Conservation (phyloP, 2,113 vertebrate genomes). For the Bujurquina vittata region DNA sequence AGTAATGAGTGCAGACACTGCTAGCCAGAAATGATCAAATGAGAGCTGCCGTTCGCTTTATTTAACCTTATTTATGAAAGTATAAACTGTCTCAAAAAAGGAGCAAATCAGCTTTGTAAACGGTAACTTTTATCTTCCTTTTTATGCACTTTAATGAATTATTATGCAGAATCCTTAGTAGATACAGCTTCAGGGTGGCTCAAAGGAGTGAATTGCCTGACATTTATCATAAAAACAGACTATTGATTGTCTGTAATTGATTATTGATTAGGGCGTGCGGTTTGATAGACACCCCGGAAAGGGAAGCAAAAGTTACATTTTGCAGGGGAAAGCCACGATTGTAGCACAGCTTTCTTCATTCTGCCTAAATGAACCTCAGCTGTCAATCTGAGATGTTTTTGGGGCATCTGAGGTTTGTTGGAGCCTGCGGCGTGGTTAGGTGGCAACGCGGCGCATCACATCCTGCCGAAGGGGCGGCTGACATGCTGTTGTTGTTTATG, state of each 20-base stretch:
- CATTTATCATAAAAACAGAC: no score
- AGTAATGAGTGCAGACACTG: not conserved
- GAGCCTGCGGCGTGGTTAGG: constrained; percentile 23
- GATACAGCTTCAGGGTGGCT: not conserved
- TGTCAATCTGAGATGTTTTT: not conserved
- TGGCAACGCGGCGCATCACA: not conserved
- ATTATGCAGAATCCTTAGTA: not conserved
- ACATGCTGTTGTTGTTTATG: not conserved
- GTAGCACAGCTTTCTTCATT: not conserved
- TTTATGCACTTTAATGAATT: not conserved
- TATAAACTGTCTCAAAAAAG: not conserved
- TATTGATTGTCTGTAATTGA: no score
- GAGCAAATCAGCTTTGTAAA: no score
- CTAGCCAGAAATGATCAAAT: not conserved
- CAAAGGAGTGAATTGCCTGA: not conserved
- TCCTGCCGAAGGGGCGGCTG: constrained; percentile 23
- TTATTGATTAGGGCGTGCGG: not conserved
- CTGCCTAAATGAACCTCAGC: not conserved
- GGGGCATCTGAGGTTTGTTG: not conserved
- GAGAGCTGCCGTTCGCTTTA: not conserved
- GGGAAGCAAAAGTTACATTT: not conserved
- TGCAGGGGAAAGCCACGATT: constrained; percentile 7
- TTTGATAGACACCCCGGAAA: not conserved
- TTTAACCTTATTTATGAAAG: no score
- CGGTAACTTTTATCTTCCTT: not conserved